Evolutionary conservation across 2,888 invertebrate genomes (phyloP).

Genomic region (Neoaliturus tenellus): DNA sequence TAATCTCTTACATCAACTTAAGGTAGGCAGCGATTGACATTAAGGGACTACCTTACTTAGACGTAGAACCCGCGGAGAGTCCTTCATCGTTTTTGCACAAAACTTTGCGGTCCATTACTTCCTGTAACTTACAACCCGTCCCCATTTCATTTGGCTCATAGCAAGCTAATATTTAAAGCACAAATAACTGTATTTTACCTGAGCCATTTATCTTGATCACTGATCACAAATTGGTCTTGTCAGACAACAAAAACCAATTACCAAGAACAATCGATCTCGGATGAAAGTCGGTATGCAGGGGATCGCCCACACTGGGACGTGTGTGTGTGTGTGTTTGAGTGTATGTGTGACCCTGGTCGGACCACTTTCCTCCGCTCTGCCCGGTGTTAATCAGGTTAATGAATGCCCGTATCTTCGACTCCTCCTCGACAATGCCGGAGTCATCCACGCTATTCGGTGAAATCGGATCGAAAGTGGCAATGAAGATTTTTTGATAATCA

Average conservation of each 20-base stretch:
- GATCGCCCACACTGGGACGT: not conserved
- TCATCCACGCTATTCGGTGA: not conserved
- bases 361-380: not conserved
- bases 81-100: too few relatives aligned
- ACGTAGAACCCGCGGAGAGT: too few relatives aligned
- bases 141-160: too few relatives aligned
- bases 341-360: not conserved
- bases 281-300: not conserved
- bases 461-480: not conserved
- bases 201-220: not conserved
- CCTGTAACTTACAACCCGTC: too few relatives aligned
- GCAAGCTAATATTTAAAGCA: too few relatives aligned
- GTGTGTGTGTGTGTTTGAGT: not conserved
- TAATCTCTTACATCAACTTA: too few relatives aligned
- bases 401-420: constrained; percentile 3
- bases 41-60: too few relatives aligned
- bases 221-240: constrained; percentile 6
- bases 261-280: not conserved
- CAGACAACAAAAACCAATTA: not conserved
- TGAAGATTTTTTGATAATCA: not conserved
- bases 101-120: too few relatives aligned
- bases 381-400: constrained; percentile 27
- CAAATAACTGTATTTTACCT: not conserved
- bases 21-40: too few relatives aligned
- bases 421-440: constrained; percentile 8